These are phyloP conservation scores for Pholis gunnellus DNA, from an alignment of 2,113 vertebrate genomes.

Conservation along the genomic window DNA sequence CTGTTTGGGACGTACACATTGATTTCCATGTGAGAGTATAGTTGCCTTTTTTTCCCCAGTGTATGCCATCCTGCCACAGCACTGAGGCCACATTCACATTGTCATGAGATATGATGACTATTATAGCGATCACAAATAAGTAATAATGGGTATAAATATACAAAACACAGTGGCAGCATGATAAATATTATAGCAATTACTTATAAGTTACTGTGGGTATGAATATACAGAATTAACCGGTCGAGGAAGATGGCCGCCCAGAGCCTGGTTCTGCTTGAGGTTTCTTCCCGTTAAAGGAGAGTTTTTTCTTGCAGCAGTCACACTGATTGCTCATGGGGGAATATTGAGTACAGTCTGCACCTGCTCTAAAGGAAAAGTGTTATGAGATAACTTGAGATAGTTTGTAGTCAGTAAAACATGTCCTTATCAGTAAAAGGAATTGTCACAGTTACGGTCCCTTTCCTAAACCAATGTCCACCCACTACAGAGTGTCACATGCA, in stretches of 20 bases:
- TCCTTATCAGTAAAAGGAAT: background rate
- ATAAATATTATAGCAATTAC: background rate
- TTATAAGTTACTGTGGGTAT: background rate
- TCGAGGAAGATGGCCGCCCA: background rate
- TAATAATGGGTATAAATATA: background rate
- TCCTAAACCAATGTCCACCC: background rate
- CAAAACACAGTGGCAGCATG: background rate
- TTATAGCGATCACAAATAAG: background rate
- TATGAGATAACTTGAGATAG: background rate
- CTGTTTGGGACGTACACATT: slow-evolving; percentile 56
- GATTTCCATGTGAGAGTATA: slow-evolving; percentile 56
- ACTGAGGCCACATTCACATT: slow-evolving; percentile 5
- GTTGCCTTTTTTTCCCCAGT: slow-evolving; percentile 3
- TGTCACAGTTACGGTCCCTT: background rate
- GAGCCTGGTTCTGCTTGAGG: background rate
- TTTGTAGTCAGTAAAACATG: background rate
- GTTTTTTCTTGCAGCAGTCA: background rate
- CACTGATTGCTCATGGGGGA: background rate
- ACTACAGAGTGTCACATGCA: background rate
- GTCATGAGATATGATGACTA: background rate
- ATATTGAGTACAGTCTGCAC: background rate
- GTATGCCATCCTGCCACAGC: background rate
- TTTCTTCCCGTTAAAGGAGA: background rate
- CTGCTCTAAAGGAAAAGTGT: background rate
- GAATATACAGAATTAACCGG: background rate